Percentiles rank a stretch among this genome's conserved stretches.
Conservation (phyloP, 1,140 invertebrate species). For the Lepidurus arcticus region DNA sequence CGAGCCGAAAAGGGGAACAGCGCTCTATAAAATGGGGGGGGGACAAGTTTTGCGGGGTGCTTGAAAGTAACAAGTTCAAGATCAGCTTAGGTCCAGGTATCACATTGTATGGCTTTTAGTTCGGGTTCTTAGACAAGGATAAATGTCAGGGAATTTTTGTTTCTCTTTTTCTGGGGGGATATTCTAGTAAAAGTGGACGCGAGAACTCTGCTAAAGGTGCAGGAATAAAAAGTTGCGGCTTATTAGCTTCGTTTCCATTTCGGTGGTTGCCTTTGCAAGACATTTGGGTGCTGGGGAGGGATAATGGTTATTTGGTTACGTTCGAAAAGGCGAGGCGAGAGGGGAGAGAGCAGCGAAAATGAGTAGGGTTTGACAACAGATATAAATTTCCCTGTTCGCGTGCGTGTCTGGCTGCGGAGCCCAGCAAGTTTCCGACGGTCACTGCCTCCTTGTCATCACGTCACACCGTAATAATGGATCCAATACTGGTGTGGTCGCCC, state of each 20-base stretch:
- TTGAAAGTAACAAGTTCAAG: not conserved
- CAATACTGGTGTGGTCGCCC: not conserved
- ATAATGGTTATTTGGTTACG: slow-evolving; percentile 16
- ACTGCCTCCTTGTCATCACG: not conserved
- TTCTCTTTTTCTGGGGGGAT: not conserved
- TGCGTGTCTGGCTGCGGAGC: not conserved
- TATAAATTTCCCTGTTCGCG: slow-evolving; percentile 7
- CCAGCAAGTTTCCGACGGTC: not conserved
- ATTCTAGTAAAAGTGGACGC: no score
- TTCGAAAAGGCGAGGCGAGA: not conserved
- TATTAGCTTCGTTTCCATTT: not conserved
- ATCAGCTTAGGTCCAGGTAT: slow-evolving; percentile 4
- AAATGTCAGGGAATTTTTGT: not conserved
- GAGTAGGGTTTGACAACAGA: slow-evolving; percentile 8
- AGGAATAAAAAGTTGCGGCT: not conserved
- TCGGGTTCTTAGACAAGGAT: not conserved
- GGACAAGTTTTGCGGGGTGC: not conserved
- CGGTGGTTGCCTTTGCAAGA: not conserved
- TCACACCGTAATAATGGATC: slow-evolving; percentile 3
- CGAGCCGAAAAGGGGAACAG: not conserved
- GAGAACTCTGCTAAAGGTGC: no score
- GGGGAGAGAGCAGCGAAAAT: not conserved
- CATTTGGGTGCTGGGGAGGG: not conserved
- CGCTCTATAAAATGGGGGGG: not conserved
- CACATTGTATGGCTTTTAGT: not conserved